Percentiles rank a stretch among this genome's conserved stretches.
These are phyloP conservation scores for Chironomus riparius DNA, from an alignment of 2,888 invertebrate genomes.

Conservation along the genomic window DNA sequence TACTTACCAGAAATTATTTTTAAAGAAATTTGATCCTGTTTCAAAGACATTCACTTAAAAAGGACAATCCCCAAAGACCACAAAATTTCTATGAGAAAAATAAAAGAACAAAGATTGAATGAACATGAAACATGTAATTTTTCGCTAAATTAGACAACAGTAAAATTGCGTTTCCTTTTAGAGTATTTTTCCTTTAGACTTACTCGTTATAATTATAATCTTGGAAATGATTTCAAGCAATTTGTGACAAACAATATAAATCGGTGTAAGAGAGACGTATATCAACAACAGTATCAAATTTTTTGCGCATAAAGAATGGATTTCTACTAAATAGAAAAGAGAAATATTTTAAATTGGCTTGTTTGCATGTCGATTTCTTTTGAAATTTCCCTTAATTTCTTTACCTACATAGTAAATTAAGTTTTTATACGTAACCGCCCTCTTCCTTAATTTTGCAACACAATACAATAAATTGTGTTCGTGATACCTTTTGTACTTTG, in stretches of 20 bases:
- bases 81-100: neutral
- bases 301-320: neutral
- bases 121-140: constrained; percentile 21
- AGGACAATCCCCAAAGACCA: neutral
- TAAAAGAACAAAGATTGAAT: neutral
- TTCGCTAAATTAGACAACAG: neutral
- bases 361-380: constrained; percentile 18
- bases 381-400: neutral
- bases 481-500: no score
- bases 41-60: neutral
- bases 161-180: neutral
- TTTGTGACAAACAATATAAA: constrained; percentile 23
- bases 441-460: neutral
- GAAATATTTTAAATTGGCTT: neutral
- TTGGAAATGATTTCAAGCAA: constrained; percentile 18
- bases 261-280: neutral
- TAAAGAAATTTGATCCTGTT: constrained; percentile 5
- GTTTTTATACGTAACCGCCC: constrained; percentile 21
- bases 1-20: no score
- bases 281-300: constrained; percentile 26
- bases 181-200: neutral
- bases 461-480: no score
- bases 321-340: neutral
- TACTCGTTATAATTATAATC: neutral
- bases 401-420: neutral